Evolutionary conservation across 2,797 vertebrate species (phyloP), one percentile per base, ranked within the genome.

Genomic region (Sebastes ruberrimus): DNA sequence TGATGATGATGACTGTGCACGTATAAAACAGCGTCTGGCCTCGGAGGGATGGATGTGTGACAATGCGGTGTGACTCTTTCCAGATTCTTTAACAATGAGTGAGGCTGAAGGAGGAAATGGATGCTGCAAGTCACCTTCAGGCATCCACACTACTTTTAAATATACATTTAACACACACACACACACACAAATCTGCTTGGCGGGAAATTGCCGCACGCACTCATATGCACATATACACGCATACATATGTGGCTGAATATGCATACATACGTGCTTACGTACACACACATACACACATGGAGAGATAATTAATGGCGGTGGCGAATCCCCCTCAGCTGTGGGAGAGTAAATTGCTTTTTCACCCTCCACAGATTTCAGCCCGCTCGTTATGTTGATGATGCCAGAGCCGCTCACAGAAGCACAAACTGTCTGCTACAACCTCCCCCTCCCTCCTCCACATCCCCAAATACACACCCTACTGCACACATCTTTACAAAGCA

Each of bases 321-420:
- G 89, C 10, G 91, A 94, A 94, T 94, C 92, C 94, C 92, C 89
- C 91, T 95, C 93, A 94, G 93, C 93, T 93, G 89, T 91, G 90
- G 89, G 86, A 93, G 91, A 94, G 91, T 94, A 95, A 95, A 95
- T 95, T 93, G 95, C 94, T 96, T 95, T 94, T 95, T 94, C 92
- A 93, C 92, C 93, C 93, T 93, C 90, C 93, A 93, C 89, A 94
- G 95, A 95, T 93, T 95, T 91, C 92, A 88, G 90, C 71, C 84
- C 46, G 89, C 94, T 94, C 83, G 86, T 95, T 94, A 95, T 93
- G 94, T 93, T 94, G 94, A 95, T 94, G 93, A 94, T 94, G 90
- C 91, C 90, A 92, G 83, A 89, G 84, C 90, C 46, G 82, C 85
- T 94, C 93, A 93, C 82, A 91, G 78, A 87, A 81, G 83, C 90